phyloP scores from a whole-genome alignment of 2,888 invertebrate species.

The Masnerella sp. region DNA sequence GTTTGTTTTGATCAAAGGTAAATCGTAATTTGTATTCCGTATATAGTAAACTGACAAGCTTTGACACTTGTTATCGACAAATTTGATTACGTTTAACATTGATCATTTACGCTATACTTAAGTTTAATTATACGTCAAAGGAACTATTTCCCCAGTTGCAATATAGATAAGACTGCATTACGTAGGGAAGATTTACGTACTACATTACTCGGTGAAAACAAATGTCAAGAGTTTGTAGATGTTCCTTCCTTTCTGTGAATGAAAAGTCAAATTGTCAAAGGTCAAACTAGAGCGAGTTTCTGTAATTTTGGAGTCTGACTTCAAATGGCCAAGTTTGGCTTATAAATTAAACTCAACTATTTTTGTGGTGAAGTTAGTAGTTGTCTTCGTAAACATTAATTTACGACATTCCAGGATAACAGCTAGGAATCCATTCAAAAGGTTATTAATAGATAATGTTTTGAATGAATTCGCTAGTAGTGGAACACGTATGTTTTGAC shows the following conservation, averaged over 20 bases:
- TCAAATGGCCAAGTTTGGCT: background rate
- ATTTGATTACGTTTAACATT: too few species aligned
- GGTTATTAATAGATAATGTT: background rate
- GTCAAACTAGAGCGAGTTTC: slow-evolving; percentile 27
- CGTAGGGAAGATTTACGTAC: slow-evolving; percentile 12
- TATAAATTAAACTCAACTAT: slow-evolving; percentile 8
- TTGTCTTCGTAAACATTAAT: slow-evolving; percentile 4
- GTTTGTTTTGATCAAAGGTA: too few species aligned
- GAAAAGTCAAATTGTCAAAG: slow-evolving; percentile 23
- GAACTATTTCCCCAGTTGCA: slow-evolving; percentile 5
- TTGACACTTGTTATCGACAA: too few species aligned
- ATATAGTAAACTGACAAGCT: too few species aligned
- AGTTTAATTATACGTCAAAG: slow-evolving; percentile 9
- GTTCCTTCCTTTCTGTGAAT: slow-evolving; percentile 13
- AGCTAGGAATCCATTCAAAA: slow-evolving; percentile 1
- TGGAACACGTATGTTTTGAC: slow-evolving; percentile 16
- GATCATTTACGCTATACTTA: too few species aligned
- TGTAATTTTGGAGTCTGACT: background rate
- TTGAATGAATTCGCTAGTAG: slow-evolving; percentile 23
- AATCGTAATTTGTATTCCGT: too few species aligned
- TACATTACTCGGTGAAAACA: slow-evolving; percentile 6
- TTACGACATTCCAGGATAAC: background rate
- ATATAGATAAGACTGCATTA: slow-evolving; percentile 9
- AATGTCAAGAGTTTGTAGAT: slow-evolving; percentile 32
- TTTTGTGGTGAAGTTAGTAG: background rate